Evolutionary conservation across 2,113 vertebrate genomes (phyloP).

Genomic region (Sylvia atricapilla): DNA sequence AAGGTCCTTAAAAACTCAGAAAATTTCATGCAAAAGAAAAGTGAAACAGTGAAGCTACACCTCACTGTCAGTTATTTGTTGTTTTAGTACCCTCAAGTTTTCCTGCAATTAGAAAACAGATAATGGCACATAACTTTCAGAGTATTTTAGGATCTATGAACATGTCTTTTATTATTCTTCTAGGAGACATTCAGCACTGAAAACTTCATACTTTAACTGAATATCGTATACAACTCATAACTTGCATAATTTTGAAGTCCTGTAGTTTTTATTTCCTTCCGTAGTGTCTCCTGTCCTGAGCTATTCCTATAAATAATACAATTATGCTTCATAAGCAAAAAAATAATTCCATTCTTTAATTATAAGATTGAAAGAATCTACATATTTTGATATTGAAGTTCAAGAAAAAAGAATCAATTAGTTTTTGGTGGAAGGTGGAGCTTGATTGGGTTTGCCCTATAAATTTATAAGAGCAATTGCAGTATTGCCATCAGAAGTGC

Average conservation of each 20-base stretch:
- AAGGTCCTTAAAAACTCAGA: neutral
- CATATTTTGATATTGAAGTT: neutral
- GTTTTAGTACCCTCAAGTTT: neutral
- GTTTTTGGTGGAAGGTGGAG: neutral
- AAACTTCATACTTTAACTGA: neutral
- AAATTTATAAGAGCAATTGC: neutral
- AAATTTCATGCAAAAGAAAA: neutral
- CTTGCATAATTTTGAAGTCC: neutral
- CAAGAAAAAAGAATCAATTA: neutral
- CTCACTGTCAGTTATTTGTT: neutral
- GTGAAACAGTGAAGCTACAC: neutral
- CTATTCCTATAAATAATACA: neutral
- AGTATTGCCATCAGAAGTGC: neutral
- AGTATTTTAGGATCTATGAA: neutral
- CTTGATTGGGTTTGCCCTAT: neutral
- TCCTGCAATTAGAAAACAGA: neutral
- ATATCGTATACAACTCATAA: neutral
- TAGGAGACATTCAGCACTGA: neutral
- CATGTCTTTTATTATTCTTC: neutral
- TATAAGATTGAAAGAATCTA: neutral
- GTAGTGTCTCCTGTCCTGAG: neutral
- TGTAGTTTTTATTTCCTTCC: neutral
- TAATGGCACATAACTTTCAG: neutral
- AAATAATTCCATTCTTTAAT: neutral
- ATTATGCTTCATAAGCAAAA: neutral